Evolutionary conservation across 2,797 vertebrate genomes (phyloP), one percentile per base, ranked within the genome.

Genomic region (Sitta carolinensis): DNA sequence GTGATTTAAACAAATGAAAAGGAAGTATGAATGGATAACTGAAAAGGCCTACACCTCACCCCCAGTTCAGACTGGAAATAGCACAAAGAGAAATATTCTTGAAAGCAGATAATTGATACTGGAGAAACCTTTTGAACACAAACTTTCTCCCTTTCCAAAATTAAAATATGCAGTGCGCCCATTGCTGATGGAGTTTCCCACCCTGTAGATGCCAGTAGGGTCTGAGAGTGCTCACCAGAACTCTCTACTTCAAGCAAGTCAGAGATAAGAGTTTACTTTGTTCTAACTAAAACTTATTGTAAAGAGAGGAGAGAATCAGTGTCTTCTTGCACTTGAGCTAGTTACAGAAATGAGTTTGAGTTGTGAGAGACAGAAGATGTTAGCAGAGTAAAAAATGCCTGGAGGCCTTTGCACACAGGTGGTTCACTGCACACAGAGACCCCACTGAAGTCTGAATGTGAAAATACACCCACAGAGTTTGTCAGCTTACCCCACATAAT

Each of bases 1-100:
- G 42, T 3, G 9, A 91, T 79, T 94, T 66, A 82, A 78, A 76
- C 22, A 92, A 90, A 87, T 82, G 4, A 82, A 94, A 95, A 82
- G 52, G 25, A 78, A 79, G 29, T 36, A 34, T n/a, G 63, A 82
- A 57, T 34, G 22, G 73, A 22, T 23, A 55, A 52, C n/a, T 68
- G 57, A 66, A 82, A 91, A 91, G 59, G 5, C 20, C 42, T 68
- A 55, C 43, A 78, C 26, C 11, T 93, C 42, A 77, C 8, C 22
- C 23, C 9, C 38, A 84, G 48, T 51, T 86, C 48, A 90, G 47
- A 75, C 13, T 73, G 27, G 42, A 87, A 91, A 63, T 16, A 79
- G 27, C 26, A 88, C 38, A 40, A 68, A 64, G 16, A 83, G 5
- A 62, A 74, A 62, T 22, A 22, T 67, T 40, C 36, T 51, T 90